phyloP scores from a whole-genome alignment of 2,113 vertebrate species.

The Sturnus vulgaris region DNA sequence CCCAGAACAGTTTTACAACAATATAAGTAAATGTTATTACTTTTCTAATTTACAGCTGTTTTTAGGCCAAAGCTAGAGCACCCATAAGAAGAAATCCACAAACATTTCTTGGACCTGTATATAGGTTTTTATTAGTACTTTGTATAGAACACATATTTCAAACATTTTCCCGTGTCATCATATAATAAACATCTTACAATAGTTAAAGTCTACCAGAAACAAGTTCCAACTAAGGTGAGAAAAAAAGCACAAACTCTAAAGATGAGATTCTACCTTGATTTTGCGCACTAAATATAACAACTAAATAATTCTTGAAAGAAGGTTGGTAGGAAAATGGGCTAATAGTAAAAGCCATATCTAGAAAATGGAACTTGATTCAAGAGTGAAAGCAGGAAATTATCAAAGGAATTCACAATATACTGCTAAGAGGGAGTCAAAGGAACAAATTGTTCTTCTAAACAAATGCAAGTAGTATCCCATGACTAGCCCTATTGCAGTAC shows the following conservation, averaged over 20 bases:
- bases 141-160: not conserved
- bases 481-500: not conserved
- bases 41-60: not conserved
- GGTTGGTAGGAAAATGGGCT: not conserved
- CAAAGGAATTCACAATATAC: not conserved
- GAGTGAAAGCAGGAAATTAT: not conserved
- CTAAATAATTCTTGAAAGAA: not conserved
- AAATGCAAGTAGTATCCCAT: not conserved
- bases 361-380: not conserved
- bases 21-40: not conserved
- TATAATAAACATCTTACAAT: not conserved
- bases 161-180: not conserved
- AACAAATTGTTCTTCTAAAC: not conserved
- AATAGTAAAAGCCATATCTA: not conserved
- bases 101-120: not conserved
- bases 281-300: not conserved
- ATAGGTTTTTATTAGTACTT: not conserved
- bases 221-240: not conserved
- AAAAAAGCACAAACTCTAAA: not conserved
- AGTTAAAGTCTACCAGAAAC: not conserved
- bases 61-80: not conserved
- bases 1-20: not conserved
- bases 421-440: not conserved
- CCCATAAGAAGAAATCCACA: not conserved
- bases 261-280: not conserved